Conservation (phyloP, 2,797 vertebrate genomes). For the Cirrhinus mrigala region DNA sequence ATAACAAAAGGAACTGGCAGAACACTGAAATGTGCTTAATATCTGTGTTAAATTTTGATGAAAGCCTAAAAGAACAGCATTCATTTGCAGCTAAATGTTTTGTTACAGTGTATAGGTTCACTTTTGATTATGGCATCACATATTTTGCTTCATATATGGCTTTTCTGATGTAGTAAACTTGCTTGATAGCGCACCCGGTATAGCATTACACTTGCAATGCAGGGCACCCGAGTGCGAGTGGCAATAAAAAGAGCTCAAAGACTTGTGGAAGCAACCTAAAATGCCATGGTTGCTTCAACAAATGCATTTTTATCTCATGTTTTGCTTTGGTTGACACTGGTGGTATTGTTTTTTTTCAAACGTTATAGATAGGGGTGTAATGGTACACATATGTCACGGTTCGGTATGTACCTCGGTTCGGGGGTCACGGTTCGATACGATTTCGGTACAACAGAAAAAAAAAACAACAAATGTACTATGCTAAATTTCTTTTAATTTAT, state of each 20-base stretch:
- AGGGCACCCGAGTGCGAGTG: not conserved
- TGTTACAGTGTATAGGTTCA: not conserved
- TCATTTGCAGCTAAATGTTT: not conserved
- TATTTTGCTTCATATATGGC: not conserved
- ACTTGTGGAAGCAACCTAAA: not conserved
- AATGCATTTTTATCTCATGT: not conserved
- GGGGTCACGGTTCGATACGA: no score
- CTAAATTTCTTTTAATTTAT: no score
- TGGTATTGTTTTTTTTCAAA: not conserved
- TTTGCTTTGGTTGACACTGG: not conserved
- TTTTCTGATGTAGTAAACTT: not conserved
- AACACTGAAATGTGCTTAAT: not conserved
- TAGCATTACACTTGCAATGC: not conserved
- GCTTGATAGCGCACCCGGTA: not conserved
- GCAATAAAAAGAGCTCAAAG: not conserved
- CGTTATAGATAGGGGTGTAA: no score
- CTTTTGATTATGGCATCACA: not conserved
- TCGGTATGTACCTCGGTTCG: no score
- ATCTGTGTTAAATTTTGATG: not conserved
- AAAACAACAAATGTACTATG: no score
- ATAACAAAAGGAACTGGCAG: not conserved
- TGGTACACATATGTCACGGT: no score
- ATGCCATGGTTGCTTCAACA: not conserved
- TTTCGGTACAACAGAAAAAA: no score
- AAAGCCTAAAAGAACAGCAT: not conserved